Percentiles rank a stretch among this genome's conserved stretches.
Evolutionary conservation across 2,113 vertebrate species (phyloP).

Genomic region (Numenius arquata): DNA sequence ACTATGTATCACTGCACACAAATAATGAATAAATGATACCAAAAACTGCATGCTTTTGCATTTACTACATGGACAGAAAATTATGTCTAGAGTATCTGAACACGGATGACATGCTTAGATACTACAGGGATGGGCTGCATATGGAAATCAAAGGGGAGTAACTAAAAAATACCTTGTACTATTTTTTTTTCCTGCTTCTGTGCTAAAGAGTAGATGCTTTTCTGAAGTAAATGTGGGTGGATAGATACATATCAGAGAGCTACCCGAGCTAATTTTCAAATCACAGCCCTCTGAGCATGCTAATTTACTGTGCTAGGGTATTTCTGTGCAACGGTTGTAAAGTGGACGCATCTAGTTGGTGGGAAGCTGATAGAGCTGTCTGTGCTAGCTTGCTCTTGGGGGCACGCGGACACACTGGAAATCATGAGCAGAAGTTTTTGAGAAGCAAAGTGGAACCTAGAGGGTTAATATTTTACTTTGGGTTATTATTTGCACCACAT

Average conservation of each 20-base stretch:
- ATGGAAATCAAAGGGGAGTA: neutral
- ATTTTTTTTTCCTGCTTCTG: neutral
- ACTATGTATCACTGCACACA: neutral
- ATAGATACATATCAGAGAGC: neutral
- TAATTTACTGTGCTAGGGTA: neutral
- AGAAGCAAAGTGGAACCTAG: neutral
- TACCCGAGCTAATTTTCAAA: neutral
- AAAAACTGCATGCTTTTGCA: neutral
- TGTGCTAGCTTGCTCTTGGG: neutral
- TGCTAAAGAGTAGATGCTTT: neutral
- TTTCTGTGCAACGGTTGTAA: neutral
- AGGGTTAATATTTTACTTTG: neutral
- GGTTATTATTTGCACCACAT: neutral
- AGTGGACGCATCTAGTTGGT: neutral
- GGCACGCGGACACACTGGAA: neutral
- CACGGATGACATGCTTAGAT: neutral
- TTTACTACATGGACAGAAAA: neutral
- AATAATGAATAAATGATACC: neutral
- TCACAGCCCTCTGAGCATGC: neutral
- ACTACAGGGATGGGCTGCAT: neutral
- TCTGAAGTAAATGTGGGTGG: neutral
- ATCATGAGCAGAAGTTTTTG: neutral
- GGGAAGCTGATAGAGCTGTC: rapidly evolving
- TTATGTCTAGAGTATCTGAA: neutral
- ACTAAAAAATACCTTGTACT: neutral